A percentile compares a stretch with the other conserved stretches of the same genome.
phyloP scores from a whole-genome alignment of 2,888 invertebrate genomes.

The Drosophila mettleri region DNA sequence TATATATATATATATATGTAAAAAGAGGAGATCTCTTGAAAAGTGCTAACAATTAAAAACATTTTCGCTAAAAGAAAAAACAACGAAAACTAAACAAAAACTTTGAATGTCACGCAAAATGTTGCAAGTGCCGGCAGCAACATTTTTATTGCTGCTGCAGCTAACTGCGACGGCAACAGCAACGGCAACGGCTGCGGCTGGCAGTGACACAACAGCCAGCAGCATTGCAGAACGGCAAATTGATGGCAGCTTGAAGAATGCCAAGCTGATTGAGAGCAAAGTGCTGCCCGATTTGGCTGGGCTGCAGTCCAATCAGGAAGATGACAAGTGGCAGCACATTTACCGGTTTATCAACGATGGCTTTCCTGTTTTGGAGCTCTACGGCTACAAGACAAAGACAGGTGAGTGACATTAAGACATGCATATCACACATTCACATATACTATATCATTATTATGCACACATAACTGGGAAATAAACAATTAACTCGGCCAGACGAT shows the following conservation, averaged over 20 bases:
- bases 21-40: slow-evolving; percentile 44
- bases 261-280: slow-evolving; percentile 83
- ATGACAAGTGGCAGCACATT: slow-evolving; percentile 84
- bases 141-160: slow-evolving; percentile 61
- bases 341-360: slow-evolving; percentile 84
- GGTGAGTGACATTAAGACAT: slow-evolving; percentile 68
- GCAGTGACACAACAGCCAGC: slow-evolving; percentile 43
- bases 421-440: neutral
- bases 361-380: slow-evolving; percentile 83
- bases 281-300: slow-evolving; percentile 82
- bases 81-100: neutral
- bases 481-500: neutral
- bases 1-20: neutral
- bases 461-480: neutral
- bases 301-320: slow-evolving; percentile 71
- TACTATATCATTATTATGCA: neutral
- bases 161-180: slow-evolving; percentile 23
- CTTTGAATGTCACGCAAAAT: slow-evolving; percentile 71
- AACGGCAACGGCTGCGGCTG: slow-evolving; percentile 25
- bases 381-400: slow-evolving; percentile 82
- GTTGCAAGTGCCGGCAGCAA: slow-evolving; percentile 78
- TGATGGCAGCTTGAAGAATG: slow-evolving; percentile 83
- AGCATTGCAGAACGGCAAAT: slow-evolving; percentile 65
- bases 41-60: slow-evolving; percentile 71
- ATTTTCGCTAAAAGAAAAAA: slow-evolving; percentile 34